phyloP scores from a whole-genome alignment of 1,140 invertebrate species.

The Odontomachus brunneus region DNA sequence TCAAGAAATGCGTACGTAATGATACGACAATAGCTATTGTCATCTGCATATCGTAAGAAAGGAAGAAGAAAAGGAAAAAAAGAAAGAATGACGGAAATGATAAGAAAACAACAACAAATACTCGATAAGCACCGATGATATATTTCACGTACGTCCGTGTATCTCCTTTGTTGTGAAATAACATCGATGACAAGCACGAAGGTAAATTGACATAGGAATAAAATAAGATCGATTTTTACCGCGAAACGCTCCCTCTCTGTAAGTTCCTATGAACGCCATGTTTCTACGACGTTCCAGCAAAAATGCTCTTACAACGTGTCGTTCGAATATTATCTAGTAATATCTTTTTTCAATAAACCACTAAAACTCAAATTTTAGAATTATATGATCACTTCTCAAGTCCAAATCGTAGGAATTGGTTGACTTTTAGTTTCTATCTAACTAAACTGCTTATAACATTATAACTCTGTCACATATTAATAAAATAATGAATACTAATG shows the following conservation, averaged over 20 bases:
- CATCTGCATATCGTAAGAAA: not conserved
- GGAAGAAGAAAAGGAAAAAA: not conserved
- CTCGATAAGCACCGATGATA: not conserved
- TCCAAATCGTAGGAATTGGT: too few species aligned
- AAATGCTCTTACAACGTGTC: not conserved
- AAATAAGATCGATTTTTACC: conserved; percentile 13
- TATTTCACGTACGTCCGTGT: not conserved
- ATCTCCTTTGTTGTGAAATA: conserved; percentile 16
- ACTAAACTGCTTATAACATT: too few species aligned
- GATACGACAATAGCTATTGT: not conserved
- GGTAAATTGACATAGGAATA: conserved; percentile 6
- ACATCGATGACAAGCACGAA: conserved; percentile 17
- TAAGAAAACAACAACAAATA: not conserved
- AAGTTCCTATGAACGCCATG: not conserved
- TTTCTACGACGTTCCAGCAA: not conserved
- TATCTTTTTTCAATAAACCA: too few species aligned
- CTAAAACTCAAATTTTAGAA: too few species aligned
- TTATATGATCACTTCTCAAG: too few species aligned
- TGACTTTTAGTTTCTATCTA: too few species aligned
- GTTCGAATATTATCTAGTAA: too few species aligned
- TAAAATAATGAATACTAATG: too few species aligned
- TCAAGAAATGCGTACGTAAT: not conserved
- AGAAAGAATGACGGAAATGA: not conserved
- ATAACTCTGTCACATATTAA: too few species aligned
- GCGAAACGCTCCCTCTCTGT: not conserved